These are phyloP conservation scores for Octodonta nipae DNA, from an alignment of 2,888 invertebrate genomes.

Conservation along the genomic window DNA sequence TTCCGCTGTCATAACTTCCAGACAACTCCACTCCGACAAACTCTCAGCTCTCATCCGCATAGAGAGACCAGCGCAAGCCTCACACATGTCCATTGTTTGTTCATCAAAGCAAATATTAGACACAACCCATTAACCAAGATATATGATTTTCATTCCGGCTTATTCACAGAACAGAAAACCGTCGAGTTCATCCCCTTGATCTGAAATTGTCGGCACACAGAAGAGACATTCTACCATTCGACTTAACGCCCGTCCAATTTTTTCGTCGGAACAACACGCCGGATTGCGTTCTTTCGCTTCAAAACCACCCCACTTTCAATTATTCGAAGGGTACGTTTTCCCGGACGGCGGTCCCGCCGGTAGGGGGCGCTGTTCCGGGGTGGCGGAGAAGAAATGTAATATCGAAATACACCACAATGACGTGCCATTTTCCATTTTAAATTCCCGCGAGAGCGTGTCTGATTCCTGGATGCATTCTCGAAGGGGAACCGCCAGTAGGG, in stretches of 20 bases:
- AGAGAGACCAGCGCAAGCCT: neutral
- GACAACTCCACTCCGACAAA: no score
- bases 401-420: slow-evolving; percentile 6
- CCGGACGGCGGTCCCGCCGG: neutral
- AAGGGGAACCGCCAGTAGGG: no score
- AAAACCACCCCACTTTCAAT: no score
- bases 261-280: no score
- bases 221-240: slow-evolving; percentile 6
- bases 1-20: no score
- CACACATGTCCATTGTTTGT: slow-evolving; percentile 8
- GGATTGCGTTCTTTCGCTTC: no score
- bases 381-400: neutral
- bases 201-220: slow-evolving; percentile 4
- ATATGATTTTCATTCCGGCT: slow-evolving; percentile 11
- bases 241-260: slow-evolving; percentile 2
- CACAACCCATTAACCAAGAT: slow-evolving; percentile 10
- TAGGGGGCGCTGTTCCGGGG: neutral
- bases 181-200: slow-evolving; percentile 6
- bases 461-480: no score
- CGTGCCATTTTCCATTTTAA: slow-evolving; percentile 17
- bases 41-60: no score
- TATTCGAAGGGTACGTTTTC: no score
- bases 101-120: slow-evolving; percentile 9
- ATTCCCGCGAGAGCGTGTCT: slow-evolving; percentile 16
- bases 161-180: slow-evolving; percentile 7